Conservation (phyloP, 2,888 invertebrate genomes). For the Drosophila antonietae region DNA sequence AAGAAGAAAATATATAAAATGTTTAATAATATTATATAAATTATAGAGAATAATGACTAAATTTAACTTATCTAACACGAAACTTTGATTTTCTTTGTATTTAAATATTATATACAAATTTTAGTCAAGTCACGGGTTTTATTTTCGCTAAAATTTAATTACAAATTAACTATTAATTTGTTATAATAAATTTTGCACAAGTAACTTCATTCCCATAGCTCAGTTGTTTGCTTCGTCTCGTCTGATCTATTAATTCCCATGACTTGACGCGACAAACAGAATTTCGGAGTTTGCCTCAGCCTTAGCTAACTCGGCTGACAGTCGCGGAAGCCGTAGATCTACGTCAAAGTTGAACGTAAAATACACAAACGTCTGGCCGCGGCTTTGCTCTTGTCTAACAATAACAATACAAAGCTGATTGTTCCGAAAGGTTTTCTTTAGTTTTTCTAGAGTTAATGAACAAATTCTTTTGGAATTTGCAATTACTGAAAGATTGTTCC, state of each 20-base stretch:
- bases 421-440: neutral
- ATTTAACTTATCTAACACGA: too few species aligned
- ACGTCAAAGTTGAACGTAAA: slow-evolving; percentile 35
- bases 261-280: slow-evolving; percentile 9
- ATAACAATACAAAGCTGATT: neutral
- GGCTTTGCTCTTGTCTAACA: neutral
- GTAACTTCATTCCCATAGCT: slow-evolving; percentile 13
- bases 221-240: slow-evolving; percentile 2
- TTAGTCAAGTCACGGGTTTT: slow-evolving; percentile 8
- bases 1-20: too few species aligned
- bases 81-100: slow-evolving; percentile 6
- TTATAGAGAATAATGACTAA: neutral
- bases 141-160: slow-evolving; percentile 3
- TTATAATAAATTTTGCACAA: slow-evolving; percentile 3
- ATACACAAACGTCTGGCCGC: slow-evolving; percentile 29
- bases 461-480: neutral
- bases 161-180: neutral
- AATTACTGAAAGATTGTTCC: neutral
- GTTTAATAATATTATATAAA: neutral
- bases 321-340: slow-evolving; percentile 14
- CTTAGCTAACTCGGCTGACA: slow-evolving; percentile 18
- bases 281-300: slow-evolving; percentile 22
- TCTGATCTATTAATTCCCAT: slow-evolving; percentile 26
- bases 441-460: neutral
- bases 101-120: neutral